Conservation (phyloP, 2,113 vertebrate species). For the Crotophaga sulcirostris region DNA sequence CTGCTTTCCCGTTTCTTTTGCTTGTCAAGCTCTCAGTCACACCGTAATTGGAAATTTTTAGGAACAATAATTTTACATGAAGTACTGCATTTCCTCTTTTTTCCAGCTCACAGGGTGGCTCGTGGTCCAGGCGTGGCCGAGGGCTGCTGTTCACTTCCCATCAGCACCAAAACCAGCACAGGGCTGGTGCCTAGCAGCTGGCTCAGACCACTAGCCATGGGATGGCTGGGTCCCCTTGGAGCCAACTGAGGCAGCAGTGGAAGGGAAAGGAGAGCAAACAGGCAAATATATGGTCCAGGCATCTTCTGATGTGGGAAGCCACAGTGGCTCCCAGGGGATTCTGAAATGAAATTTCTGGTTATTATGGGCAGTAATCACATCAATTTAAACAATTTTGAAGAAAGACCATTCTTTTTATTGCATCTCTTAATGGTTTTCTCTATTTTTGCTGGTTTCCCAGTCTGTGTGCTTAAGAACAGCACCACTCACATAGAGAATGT, state of each 20-base stretch:
- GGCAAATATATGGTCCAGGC: background rate
- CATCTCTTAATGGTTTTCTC: background rate
- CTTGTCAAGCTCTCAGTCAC: too few species aligned
- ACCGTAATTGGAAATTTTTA: too few species aligned
- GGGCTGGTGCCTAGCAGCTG: background rate
- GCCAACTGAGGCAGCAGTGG: background rate
- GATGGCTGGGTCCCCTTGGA: background rate
- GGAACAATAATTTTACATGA: too few species aligned
- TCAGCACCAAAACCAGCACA: fast-evolving
- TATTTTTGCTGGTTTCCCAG: background rate
- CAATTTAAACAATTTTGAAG: background rate
- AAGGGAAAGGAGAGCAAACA: background rate
- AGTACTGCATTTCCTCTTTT: too few species aligned
- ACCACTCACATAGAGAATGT: background rate
- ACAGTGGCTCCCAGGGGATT: background rate
- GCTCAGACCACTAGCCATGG: background rate
- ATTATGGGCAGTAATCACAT: background rate
- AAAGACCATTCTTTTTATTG: background rate
- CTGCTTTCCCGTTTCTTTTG: too few species aligned
- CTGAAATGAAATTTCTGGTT: background rate
- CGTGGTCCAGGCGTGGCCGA: too few species aligned
- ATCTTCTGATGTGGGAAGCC: background rate
- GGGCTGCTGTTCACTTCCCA: background rate
- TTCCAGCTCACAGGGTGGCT: too few species aligned
- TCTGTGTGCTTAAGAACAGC: background rate